Conservation (phyloP, 2,113 vertebrate species). For the Malurus melanocephalus region DNA sequence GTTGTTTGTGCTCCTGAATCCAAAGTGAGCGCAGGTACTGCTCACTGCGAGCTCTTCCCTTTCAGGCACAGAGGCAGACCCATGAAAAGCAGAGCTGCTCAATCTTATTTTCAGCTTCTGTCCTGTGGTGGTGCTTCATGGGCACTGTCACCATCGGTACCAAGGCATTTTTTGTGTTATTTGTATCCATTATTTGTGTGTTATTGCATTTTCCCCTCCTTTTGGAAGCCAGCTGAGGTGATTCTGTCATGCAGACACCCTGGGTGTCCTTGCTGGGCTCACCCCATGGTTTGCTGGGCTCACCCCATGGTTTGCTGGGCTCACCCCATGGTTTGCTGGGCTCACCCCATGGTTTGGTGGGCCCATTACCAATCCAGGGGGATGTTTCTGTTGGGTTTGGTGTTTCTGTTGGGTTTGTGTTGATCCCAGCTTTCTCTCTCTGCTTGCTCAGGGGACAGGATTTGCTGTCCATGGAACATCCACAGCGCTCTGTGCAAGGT, state of each 20-base stretch:
- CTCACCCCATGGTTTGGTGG: neutral
- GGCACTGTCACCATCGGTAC: neutral
- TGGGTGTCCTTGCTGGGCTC: neutral
- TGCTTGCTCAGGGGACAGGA: neutral
- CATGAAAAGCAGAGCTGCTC: neutral
- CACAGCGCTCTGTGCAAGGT: neutral
- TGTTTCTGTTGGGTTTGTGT: neutral
- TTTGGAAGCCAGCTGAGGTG: neutral
- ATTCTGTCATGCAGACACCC: fast-evolving
- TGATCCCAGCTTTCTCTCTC: neutral
- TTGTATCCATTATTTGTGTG: neutral
- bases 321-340: neutral
- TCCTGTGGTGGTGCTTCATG: neutral
- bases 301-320: neutral
- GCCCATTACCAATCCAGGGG: neutral
- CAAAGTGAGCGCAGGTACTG: neutral
- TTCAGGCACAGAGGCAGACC: neutral
- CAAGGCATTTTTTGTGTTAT: neutral
- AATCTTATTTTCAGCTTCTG: neutral
- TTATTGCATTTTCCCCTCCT: neutral
- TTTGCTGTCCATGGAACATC: neutral
- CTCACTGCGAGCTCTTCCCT: neutral
- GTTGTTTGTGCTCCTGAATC: neutral
- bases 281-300: neutral
- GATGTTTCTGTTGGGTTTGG: neutral